These are phyloP conservation scores for Chaetophractus vellerosus DNA, from an alignment of 2,797 vertebrate species.

Conservation along the genomic window DNA sequence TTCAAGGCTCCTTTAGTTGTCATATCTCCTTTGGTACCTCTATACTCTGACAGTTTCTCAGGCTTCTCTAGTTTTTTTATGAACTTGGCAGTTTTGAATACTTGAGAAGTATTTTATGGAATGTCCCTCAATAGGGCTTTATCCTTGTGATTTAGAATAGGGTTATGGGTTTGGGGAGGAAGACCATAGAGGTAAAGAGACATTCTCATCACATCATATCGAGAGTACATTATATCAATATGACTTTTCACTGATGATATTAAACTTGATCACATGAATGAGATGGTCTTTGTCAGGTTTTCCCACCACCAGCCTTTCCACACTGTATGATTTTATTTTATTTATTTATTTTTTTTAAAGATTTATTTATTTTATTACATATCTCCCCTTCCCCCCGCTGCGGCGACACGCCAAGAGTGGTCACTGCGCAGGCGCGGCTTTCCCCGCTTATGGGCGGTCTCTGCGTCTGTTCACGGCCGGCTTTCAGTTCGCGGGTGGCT, in stretches of 20 bases:
- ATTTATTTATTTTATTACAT: too few relatives aligned
- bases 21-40: not conserved
- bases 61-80: too few relatives aligned
- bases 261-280: not conserved
- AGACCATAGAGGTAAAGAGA: rapidly evolving
- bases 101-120: not conserved
- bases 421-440: too few relatives aligned
- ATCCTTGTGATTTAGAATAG: not conserved
- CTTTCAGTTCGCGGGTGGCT: too few relatives aligned
- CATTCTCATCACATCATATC: not conserved
- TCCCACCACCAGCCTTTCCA: not conserved
- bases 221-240: rapidly evolving
- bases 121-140: not conserved
- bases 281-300: not conserved
- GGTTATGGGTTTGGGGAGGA: not conserved
- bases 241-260: too few relatives aligned
- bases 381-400: too few relatives aligned
- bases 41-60: too few relatives aligned
- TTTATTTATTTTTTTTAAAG: too few relatives aligned
- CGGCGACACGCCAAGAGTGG: too few relatives aligned
- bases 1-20: not conserved
- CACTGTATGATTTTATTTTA: not conserved
- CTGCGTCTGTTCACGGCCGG: too few relatives aligned
- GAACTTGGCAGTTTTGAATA: not conserved
- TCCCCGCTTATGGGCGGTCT: too few relatives aligned